Conservation (phyloP, 2,888 invertebrate genomes). For the Polyommatus icarus region DNA sequence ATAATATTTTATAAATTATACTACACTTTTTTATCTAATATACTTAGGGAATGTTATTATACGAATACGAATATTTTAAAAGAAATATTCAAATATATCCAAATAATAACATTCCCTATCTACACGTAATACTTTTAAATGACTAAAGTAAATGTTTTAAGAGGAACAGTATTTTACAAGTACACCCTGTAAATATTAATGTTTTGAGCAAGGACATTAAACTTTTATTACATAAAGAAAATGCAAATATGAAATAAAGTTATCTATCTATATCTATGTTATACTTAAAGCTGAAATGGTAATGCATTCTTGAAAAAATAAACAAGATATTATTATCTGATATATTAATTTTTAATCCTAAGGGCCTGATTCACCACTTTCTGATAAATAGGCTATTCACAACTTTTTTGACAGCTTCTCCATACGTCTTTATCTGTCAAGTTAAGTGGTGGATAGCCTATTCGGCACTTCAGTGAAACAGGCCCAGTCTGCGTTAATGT, state of each 20-base stretch:
- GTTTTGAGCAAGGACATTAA: conserved; percentile 54
- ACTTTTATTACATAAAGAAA: conserved; percentile 32
- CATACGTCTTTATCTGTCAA: no score
- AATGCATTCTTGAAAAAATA: conserved; percentile 48
- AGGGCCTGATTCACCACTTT: no score
- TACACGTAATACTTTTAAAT: conserved; percentile 42
- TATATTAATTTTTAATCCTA: neutral
- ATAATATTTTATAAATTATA: neutral
- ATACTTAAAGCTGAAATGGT: conserved; percentile 63
- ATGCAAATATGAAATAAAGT: conserved; percentile 40
- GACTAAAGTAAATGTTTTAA: conserved; percentile 40
- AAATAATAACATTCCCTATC: no score
- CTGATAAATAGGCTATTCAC: no score
- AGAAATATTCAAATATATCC: no score
- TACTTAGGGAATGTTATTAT: no score
- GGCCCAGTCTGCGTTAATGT: no score
- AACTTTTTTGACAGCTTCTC: no score
- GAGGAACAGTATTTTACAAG: conserved; percentile 46
- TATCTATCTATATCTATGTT: conserved; percentile 39
- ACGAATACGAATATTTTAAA: no score
- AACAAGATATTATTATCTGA: neutral
- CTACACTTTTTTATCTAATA: conserved; percentile 15
- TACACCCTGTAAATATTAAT: conserved; percentile 53
- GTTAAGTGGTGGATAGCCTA: no score
- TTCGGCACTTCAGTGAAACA: no score